Percentiles rank a stretch among this genome's conserved stretches.
phyloP scores from a whole-genome alignment of 2,888 invertebrate genomes.

The Amiota communis region DNA sequence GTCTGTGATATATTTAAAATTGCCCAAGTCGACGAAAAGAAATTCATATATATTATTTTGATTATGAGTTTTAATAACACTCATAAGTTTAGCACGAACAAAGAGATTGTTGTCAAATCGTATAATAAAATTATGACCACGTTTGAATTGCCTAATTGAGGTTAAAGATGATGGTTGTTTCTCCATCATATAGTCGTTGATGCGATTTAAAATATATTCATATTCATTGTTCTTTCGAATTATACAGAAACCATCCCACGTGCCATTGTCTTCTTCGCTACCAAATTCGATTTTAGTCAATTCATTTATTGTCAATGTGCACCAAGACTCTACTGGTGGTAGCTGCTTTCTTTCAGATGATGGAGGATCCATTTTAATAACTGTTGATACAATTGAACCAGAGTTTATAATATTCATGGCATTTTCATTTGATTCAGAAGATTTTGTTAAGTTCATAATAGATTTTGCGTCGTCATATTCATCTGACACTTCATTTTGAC shows the following conservation, averaged over 20 bases:
- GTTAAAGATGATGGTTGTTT: not conserved
- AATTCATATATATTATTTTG: not conserved
- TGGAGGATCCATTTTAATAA: too few species aligned
- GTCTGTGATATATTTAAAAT: not conserved
- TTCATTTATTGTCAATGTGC: constrained; percentile 40
- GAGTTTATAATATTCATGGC: too few species aligned
- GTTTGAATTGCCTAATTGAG: not conserved
- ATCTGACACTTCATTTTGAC: not conserved
- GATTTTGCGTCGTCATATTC: too few species aligned
- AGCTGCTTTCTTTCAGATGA: too few species aligned
- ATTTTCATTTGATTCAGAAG: not conserved
- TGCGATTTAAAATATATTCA: not conserved
- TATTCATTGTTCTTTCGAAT: not conserved
- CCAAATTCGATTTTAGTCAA: constrained; percentile 50
- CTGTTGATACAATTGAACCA: too few species aligned
- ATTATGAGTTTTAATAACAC: too few species aligned
- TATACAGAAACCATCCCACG: constrained; percentile 50
- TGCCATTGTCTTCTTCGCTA: constrained; percentile 47
- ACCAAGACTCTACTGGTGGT: constrained; percentile 44
- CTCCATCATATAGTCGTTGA: not conserved
- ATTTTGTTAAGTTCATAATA: too few species aligned
- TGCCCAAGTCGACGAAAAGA: constrained; percentile 4
- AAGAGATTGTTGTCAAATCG: not conserved
- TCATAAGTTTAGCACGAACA: constrained; percentile 16
- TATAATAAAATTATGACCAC: constrained; percentile 5